Percentiles rank a stretch among this genome's conserved stretches.
Evolutionary conservation across 2,888 invertebrate genomes (phyloP).

Genomic region (Ophonus ardosiacus): DNA sequence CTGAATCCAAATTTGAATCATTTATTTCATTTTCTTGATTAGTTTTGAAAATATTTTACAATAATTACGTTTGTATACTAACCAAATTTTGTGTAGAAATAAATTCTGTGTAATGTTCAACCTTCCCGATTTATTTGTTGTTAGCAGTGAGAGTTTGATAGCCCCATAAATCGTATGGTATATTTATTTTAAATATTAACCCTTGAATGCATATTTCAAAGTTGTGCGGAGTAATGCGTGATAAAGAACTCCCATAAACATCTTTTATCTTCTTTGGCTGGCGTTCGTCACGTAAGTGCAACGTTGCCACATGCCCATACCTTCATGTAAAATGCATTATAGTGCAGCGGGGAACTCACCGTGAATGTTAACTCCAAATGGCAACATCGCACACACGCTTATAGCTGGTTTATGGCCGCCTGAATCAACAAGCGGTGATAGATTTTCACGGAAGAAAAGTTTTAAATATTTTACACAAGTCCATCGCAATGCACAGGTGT

Average conservation of each 20-base stretch:
- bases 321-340: slow-evolving; percentile 41
- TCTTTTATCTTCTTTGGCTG: slow-evolving; percentile 16
- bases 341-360: slow-evolving; percentile 10
- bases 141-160: neutral
- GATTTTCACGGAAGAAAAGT: no score
- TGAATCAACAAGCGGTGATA: neutral
- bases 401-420: neutral
- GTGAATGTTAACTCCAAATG: neutral
- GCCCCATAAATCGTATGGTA: neutral
- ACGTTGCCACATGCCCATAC: neutral
- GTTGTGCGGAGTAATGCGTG: slow-evolving; percentile 18
- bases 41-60: neutral
- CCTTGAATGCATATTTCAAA: neutral
- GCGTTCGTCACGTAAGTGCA: neutral
- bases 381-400: neutral
- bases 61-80: neutral
- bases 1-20: no score
- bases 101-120: neutral
- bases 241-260: slow-evolving; percentile 46
- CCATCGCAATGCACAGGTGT: neutral
- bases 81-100: neutral
- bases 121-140: neutral
- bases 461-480: neutral
- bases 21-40: no score
- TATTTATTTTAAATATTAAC: neutral